Base-by-base conservation (phyloP, 2,888 invertebrate species). In the Linnaemya vulpina region DNA sequence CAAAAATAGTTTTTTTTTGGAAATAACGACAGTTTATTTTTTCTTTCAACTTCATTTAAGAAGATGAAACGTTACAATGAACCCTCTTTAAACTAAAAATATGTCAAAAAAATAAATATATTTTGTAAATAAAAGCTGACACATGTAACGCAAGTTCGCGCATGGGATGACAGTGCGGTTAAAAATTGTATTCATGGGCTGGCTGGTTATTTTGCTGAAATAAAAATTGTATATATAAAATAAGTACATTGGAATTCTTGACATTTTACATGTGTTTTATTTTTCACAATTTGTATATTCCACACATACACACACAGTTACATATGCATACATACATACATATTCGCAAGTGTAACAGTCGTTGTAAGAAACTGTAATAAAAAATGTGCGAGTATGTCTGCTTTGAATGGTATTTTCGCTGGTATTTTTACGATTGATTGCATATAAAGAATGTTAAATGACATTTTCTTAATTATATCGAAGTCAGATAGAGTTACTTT, bases 361-460 rank as follows among this genome's bases (percentile, higher is more conserved):
- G n/a, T 43, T 53, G 20, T 9, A 53, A 53, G 22, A 43, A 76
- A 65, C 53, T 76, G 46, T 82, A 22, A 46, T 13, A 51, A 17
- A 10, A 17, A 30, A 35, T 55, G 43, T 46, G 15, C 17, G 20
- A 17, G 20, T 13, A 3, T 30, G 20, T 15, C 46, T 46, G 46
- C 5, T n/a, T 46, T 22, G 13, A 11, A 17, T 55, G 25, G 7
- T 30, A 46, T 51, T 53, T 65, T 70, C 65, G 60, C 49, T 78
- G 79, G 81, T 67, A 82, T 75, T 74, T 82, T 65, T 60, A 83
- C 83, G 84, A 87, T 87, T 86, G 81, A 87, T 84, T 86, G 80
- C 85, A 70, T 82, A 77, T 77, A 68, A 67, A 70, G 78, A 80
- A 84, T 86, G 35, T 68, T 70, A 67, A 80, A 71, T 83, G 75